A percentile compares a stretch with the other conserved stretches of the same genome.
Evolutionary conservation across 2,113 vertebrate species (phyloP).

Genomic region (Lamprotornis superbus): DNA sequence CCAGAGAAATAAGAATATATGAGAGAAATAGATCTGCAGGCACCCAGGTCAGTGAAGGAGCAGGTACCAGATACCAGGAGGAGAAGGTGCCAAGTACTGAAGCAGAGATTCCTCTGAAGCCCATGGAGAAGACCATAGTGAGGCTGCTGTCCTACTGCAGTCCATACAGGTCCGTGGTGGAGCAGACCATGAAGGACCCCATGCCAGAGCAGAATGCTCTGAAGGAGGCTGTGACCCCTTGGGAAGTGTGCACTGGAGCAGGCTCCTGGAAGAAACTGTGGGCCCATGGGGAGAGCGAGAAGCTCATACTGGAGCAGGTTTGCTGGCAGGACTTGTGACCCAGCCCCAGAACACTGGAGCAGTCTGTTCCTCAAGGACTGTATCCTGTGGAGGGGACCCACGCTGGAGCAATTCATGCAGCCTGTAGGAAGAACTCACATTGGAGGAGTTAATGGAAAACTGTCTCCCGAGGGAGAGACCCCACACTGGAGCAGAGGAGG

Average conservation of each 20-base stretch:
- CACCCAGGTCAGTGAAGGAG: not conserved
- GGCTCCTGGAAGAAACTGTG: not conserved
- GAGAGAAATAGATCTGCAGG: not conserved
- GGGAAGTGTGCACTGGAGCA: rapidly evolving
- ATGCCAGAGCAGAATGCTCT: not conserved
- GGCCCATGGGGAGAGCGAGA: not conserved
- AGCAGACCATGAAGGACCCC: not conserved
- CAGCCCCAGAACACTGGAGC: not conserved
- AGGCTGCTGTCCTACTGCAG: not conserved
- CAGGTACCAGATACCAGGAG: not conserved
- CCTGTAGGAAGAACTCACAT: not conserved
- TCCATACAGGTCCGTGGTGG: not conserved
- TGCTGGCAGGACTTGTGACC: not conserved
- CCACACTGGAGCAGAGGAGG: not conserved
- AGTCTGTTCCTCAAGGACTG: not conserved
- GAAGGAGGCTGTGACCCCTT: not conserved
- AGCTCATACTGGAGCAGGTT: not conserved
- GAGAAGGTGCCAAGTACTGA: not conserved
- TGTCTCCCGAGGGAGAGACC: not conserved
- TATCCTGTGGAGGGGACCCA: not conserved
- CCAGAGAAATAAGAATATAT: not conserved
- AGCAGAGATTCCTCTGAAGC: not conserved
- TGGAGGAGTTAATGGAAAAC: not conserved
- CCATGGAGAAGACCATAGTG: no score
- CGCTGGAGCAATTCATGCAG: not conserved